A percentile compares a stretch with the other conserved stretches of the same genome.
phyloP scores from a whole-genome alignment of 1,140 invertebrate species.

The Oncopodura yosiiana region DNA sequence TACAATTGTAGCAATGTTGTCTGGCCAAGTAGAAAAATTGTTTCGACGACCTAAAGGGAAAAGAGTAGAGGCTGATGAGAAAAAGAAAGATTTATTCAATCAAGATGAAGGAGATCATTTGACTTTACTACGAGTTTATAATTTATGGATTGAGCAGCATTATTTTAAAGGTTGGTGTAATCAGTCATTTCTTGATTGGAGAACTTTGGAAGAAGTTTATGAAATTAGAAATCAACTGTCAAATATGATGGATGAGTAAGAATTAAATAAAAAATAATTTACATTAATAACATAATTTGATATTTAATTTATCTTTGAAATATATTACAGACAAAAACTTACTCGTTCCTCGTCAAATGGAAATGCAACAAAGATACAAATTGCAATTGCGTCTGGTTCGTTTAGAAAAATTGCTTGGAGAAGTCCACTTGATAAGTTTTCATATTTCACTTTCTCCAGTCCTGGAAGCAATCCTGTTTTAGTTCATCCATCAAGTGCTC shows the following conservation, averaged over 20 bases:
- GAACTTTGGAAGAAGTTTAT: background rate
- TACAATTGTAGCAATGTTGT: constrained; percentile 38
- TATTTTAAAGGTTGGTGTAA: background rate
- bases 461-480: background rate
- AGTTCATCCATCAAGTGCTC: constrained; percentile 2
- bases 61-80: constrained; percentile 92
- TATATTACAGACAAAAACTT: too few relatives aligned
- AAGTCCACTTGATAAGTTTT: background rate
- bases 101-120: background rate
- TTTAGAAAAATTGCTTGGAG: constrained; percentile 3
- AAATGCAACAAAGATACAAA: background rate
- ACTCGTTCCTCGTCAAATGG: too few relatives aligned
- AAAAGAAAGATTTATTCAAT: constrained; percentile 57
- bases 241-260: background rate
- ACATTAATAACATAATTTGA: background rate
- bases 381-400: constrained; percentile 3
- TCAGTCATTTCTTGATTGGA: background rate
- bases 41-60: constrained; percentile 95
- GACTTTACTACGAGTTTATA: constrained; percentile 39
- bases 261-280: background rate
- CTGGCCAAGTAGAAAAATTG: constrained; percentile 40
- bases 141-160: constrained; percentile 89
- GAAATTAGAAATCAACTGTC: constrained; percentile 6
- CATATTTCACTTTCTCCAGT: background rate
- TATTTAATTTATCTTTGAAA: background rate